A percentile compares a stretch with the other conserved stretches of the same genome.
These are phyloP conservation scores for Mythimna impura DNA, from an alignment of 2,888 invertebrate genomes.

Conservation along the genomic window DNA sequence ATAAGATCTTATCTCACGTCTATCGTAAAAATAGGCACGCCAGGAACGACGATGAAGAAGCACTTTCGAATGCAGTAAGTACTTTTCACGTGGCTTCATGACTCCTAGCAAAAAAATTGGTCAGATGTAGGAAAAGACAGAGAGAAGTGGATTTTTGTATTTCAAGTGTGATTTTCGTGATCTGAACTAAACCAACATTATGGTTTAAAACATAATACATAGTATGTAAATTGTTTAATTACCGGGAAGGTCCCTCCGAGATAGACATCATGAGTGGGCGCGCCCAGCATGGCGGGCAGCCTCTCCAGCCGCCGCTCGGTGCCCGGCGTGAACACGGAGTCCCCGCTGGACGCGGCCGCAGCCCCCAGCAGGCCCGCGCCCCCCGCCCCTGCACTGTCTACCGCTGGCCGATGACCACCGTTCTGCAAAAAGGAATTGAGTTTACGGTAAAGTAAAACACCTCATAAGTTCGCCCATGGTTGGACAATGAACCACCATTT, in stretches of 20 bases:
- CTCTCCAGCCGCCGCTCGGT: conserved; percentile 85
- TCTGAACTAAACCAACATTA: neutral
- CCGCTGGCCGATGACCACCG: conserved; percentile 69
- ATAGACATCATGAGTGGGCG: conserved; percentile 93
- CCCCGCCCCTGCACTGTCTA: conserved; percentile 60
- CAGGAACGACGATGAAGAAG: conserved; percentile 27
- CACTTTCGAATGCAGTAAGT: conserved; percentile 41
- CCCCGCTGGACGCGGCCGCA: conserved; percentile 60
- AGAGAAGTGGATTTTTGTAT: neutral
- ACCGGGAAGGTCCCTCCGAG: conserved; percentile 94
- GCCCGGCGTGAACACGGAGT: conserved; percentile 83
- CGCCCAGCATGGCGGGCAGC: conserved; percentile 86
- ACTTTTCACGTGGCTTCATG: conserved; percentile 30
- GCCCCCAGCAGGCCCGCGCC: conserved; percentile 49
- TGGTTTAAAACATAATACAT: neutral
- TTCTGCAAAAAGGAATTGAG: conserved; percentile 65
- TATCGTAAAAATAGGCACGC: conserved; percentile 17
- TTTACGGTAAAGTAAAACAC: too few relatives aligned
- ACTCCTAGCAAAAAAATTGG: neutral
- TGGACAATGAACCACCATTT: neutral
- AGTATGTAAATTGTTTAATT: conserved; percentile 33
- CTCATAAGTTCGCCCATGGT: neutral
- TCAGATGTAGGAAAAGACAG: too few relatives aligned
- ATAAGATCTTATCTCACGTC: conserved; percentile 21
- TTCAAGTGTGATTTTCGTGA: neutral